phyloP scores from a whole-genome alignment of 2,113 vertebrate genomes.

The Miniopterus natalensis region DNA sequence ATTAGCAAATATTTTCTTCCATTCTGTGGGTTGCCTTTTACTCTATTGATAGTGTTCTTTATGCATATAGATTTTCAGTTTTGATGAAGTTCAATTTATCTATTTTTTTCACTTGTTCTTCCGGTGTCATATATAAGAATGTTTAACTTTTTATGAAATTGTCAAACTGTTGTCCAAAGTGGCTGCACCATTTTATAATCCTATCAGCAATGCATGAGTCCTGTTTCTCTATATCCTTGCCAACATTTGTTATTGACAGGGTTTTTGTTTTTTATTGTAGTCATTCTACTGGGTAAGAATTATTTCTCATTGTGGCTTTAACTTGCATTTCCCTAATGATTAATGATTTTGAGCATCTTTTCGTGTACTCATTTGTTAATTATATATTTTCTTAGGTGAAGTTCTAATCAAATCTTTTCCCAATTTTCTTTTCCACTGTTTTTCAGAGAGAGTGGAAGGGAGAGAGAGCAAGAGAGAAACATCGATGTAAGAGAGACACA shows the following conservation, averaged over 20 bases:
- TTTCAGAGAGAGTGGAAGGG: too few species aligned
- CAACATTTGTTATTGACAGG: neutral
- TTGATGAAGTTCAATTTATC: neutral
- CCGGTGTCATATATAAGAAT: neutral
- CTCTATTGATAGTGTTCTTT: neutral
- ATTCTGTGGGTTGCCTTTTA: neutral
- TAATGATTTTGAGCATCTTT: neutral
- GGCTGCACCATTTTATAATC: neutral
- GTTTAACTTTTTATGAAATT: neutral
- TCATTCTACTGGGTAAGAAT: neutral
- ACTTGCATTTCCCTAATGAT: constrained; percentile 1
- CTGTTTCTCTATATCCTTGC: neutral
- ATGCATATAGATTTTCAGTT: neutral
- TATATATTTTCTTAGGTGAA: neutral
- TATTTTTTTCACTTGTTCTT: neutral
- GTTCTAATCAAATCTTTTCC: neutral
- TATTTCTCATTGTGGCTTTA: neutral
- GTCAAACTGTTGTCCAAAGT: neutral
- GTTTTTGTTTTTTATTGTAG: neutral
- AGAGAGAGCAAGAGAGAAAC: too few species aligned
- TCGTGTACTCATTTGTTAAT: neutral
- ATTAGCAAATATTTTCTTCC: neutral
- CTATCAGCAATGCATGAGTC: neutral
- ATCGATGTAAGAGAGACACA: too few species aligned
- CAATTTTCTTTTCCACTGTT: too few species aligned